Conservation (phyloP, 2,888 invertebrate genomes). For the Biston betularia region DNA sequence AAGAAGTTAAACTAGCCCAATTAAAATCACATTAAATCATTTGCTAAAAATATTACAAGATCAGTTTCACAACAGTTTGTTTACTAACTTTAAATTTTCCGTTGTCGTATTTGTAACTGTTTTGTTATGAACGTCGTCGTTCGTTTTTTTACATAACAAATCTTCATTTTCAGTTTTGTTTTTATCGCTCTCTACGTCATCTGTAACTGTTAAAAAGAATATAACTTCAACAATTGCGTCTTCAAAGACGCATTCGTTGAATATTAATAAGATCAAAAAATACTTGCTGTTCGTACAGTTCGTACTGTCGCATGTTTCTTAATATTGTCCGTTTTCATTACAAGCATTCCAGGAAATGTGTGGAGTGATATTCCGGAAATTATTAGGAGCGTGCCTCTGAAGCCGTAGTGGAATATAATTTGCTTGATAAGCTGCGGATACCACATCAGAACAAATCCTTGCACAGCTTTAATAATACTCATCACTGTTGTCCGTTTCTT, state of each 20-base stretch:
- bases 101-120: conserved; percentile 10
- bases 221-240: conserved; percentile 21
- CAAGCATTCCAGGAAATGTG: conserved; percentile 85
- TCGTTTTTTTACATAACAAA: conserved; percentile 53
- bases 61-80: background rate
- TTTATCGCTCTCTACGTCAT: conserved; percentile 53
- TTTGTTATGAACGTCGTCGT: conserved; percentile 14
- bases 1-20: background rate
- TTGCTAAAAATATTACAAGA: conserved; percentile 3
- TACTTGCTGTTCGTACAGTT: conserved; percentile 72
- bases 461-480: conserved; percentile 87
- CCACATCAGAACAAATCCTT: conserved; percentile 85
- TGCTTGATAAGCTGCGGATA: conserved; percentile 85
- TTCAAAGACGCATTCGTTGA: conserved; percentile 28
- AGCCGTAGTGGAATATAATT: conserved; percentile 84
- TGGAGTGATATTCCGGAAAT: conserved; percentile 87
- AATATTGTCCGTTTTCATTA: conserved; percentile 77
- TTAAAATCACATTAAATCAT: background rate
- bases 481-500: conserved; percentile 87
- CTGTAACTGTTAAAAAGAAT: conserved; percentile 50
- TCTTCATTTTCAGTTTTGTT: conserved; percentile 57
- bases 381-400: conserved; percentile 87
- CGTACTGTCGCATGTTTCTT: conserved; percentile 43
- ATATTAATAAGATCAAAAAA: conserved; percentile 53
- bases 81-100: conserved; percentile 30